Evolutionary conservation across 1,140 invertebrate species (phyloP), one percentile per base, ranked within the genome.

Genomic region (Coenobita brevimanus): DNA sequence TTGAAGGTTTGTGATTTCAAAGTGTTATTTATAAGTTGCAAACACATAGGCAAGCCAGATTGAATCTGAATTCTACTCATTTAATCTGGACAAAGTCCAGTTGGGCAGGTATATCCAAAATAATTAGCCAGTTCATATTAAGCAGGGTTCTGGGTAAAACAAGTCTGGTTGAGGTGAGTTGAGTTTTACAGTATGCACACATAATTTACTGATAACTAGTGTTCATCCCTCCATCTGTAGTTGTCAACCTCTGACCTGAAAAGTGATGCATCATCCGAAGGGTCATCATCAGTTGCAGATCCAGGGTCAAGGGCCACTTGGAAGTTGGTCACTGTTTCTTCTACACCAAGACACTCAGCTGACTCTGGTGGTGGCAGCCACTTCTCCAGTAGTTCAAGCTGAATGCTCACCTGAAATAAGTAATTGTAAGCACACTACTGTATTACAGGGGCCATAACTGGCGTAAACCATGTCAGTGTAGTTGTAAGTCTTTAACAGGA

Each of bases 301-400:
- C 50, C 60, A n/a, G 86, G 86, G 27, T 88, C 86, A 38, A 88
- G 57, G n/a, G 80, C 24, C 17, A 88, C 62, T 57, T 88, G 71
- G 67, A 88, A 88, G 69, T 88, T 88, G 1, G 86, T 76, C 8
- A 88, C 69, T 6, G 86, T 88, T 33, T 88, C 86, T n/a, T 88
- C 86, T 15, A 38, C 15, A 1, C 60, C 64, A 4, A 30, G 24
- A 17, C 64, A 54, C 30, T 75, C 71, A 6, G 27, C 57, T 27
- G 38, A 38, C 36, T 82, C 86, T n/a, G 79, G 38, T 21, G 86
- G 86, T n/a, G 86, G 86, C 24, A 88, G 86, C 86, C 86, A 88
- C 57, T 88, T 82, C 71, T 88, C 86, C 71, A 88, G 30, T 27
- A 88, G 64, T 27, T 88, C 86, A 13, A 88, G 57, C 60, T 81